A percentile compares a stretch with the other conserved stretches of the same genome.
These are phyloP conservation scores for Augochlora pura DNA, from an alignment of 1,140 invertebrate genomes.

Conservation along the genomic window DNA sequence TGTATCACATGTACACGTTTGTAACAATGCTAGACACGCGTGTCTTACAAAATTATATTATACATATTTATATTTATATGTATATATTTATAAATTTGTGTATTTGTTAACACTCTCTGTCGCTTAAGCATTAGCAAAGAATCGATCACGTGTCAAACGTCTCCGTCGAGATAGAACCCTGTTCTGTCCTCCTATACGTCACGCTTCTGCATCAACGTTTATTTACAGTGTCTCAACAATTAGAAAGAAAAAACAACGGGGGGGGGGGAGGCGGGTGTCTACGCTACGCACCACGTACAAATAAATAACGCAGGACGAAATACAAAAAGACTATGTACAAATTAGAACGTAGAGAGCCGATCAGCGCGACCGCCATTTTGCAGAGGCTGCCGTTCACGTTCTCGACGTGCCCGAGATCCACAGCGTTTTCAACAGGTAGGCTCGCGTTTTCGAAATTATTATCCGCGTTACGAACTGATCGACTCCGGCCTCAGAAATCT, in stretches of 20 bases:
- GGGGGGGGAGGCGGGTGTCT: too few relatives aligned
- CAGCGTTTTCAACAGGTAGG: background rate
- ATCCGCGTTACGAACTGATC: background rate
- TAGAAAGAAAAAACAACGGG: conserved; percentile 29
- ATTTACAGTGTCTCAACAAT: conserved; percentile 29
- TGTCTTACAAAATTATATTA: conserved; percentile 35
- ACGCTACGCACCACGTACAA: conserved; percentile 41
- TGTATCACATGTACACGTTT: conserved; percentile 11
- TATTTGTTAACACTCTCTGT: background rate
- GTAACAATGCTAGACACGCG: conserved; percentile 20
- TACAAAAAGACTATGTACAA: conserved; percentile 56
- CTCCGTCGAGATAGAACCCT: background rate
- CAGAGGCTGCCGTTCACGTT: background rate
- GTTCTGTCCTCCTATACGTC: background rate
- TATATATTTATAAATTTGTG: too few relatives aligned
- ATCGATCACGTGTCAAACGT: background rate
- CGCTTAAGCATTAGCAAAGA: background rate
- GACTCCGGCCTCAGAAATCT: conserved; percentile 87
- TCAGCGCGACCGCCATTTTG: background rate
- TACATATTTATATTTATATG: too few relatives aligned
- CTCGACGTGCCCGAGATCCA: conserved; percentile 18
- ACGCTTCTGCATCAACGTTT: background rate
- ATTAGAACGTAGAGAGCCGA: background rate
- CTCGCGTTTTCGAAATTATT: background rate
- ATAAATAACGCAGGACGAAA: conserved; percentile 56